Conservation (phyloP, 2,113 vertebrate species). For the Atrichornis clamosus region DNA sequence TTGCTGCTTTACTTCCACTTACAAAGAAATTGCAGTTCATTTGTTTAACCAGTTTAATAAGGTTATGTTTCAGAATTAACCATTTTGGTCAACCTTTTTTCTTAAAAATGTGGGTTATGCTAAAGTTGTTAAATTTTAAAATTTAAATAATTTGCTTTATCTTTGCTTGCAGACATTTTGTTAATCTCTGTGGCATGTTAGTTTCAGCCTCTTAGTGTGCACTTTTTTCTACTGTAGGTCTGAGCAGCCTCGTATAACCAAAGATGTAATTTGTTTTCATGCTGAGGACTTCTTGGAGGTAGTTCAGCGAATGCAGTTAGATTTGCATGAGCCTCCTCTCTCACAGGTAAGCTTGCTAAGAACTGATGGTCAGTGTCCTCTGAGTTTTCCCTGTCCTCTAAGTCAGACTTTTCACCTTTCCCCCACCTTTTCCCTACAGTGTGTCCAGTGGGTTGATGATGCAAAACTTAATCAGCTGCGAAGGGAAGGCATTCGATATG, state of each 20-base stretch:
- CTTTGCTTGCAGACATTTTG: neutral
- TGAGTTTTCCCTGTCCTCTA: neutral
- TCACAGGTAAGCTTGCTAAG: constrained; percentile 82
- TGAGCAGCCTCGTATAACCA: constrained; percentile 95
- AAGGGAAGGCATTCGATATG: constrained; percentile 95
- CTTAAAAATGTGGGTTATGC: neutral
- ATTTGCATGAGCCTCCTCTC: constrained; percentile 93
- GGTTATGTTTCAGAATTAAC: neutral
- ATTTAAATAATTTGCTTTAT: neutral
- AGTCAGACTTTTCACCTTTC: neutral
- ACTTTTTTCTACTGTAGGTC: constrained; percentile 67
- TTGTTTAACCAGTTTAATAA: neutral
- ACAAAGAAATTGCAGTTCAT: neutral
- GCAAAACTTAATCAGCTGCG: constrained; percentile 98
- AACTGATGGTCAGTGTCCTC: neutral
- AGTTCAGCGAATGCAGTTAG: constrained; percentile 92
- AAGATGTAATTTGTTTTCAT: constrained; percentile 98
- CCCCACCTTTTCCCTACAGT: constrained; percentile 69
- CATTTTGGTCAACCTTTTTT: neutral
- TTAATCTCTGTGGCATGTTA: neutral
- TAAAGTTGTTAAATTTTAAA: neutral
- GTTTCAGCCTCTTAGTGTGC: neutral
- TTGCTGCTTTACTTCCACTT: neutral
- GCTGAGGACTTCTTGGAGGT: constrained; percentile 93
- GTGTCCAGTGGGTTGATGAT: constrained; percentile 97